Base-by-base conservation (phyloP, 2,797 vertebrate genomes). In the Leuciscus waleckii region DNA sequence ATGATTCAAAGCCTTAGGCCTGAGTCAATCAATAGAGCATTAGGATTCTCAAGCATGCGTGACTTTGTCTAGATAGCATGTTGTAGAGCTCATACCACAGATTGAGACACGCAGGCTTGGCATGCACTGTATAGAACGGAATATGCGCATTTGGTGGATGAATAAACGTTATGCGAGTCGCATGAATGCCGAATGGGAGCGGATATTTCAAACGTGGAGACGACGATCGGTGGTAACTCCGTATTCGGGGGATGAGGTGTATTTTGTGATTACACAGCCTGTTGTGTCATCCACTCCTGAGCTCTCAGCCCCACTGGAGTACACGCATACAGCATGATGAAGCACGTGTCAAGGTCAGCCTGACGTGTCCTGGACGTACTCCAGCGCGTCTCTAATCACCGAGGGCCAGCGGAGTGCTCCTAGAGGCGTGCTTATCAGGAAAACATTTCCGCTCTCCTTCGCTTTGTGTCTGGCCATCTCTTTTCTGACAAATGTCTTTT, bases 11-110 rank as follows among this genome's bases (percentile, higher is more conserved):
- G 73, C 63, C 69, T 86, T 81, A 76, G 83, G 71, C 16, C 23
- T 21, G 46, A 85, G 29, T 81, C 74, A 83, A 90, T 90, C 87
- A 71, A 90, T 90, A 85, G 41, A 76, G 74, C 87, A 90, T 90
- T 90, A 87, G 81, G 73, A 90, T 86, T 88, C 83, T 51, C 9
- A 73, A 75, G 69, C 85, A 87, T 51, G 83, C 81, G 2, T 85
- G 46, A 75, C 77, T 74, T 77, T 75, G 39, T 58, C 78, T 69
- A n/a, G 83, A 85, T 74, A 80, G 76, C 61, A 61, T 75, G 83
- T 81, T 58, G 51, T 46, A 61, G 61, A 61, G 43, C 81, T 86
- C 26, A 81, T 51, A 87, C 49, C 81, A 84, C 69, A 81, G 83
- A 87, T 26, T 80, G 17, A 83, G 39, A 89, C 70, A 86, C 51